Base-by-base conservation (phyloP, 2,113 vertebrate species). In the Carassius carassius region DNA sequence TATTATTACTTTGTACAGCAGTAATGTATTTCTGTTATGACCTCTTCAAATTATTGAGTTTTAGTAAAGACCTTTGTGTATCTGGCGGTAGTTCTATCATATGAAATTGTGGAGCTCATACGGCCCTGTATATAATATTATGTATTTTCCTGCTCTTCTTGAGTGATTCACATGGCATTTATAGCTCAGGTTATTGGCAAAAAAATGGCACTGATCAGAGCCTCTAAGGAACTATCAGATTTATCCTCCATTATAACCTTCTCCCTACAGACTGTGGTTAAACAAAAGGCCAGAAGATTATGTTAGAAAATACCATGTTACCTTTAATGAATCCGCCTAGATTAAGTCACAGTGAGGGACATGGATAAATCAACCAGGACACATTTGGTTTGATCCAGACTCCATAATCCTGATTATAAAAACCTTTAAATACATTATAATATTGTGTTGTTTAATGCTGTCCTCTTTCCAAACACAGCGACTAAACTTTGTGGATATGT, bases 211-310 rank as follows among this genome's bases (percentile, higher is more conserved):
- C 47, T 54, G 73, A 76, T 25, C 7, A 54, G 73, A 76, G 47
- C 13, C 73, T 76, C 73, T 76, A 14, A 51, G 73, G 47, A 75
- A 51, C 41, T 70, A 41, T 70, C 67, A 70, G 67, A 47, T 76
- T 32, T 51, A 54, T 76, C 37, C 72, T 74, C 47, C 41, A 74
- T 74, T 47, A 54, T 29, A 19, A 54, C 73, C 73, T 75, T 75
- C 73, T 76, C 73, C 73, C 6, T 3, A 32, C 12, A 29, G 73
- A 51, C 47, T 76, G 47, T 75, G 47, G 16, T 49, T 76, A 76
- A 49, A 76, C 73, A 76, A 76, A 76, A 76, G 73, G 73, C 47
- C 73, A 75, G 6, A 75, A 51, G 73, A 75, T 75, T 75, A 51
- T 17, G 32, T 51, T 75, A 47, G 47, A 51, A 75, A 75, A 75